Evolutionary conservation across 2,888 invertebrate species (phyloP).

Genomic region (Hirtodrosophila histrioides): DNA sequence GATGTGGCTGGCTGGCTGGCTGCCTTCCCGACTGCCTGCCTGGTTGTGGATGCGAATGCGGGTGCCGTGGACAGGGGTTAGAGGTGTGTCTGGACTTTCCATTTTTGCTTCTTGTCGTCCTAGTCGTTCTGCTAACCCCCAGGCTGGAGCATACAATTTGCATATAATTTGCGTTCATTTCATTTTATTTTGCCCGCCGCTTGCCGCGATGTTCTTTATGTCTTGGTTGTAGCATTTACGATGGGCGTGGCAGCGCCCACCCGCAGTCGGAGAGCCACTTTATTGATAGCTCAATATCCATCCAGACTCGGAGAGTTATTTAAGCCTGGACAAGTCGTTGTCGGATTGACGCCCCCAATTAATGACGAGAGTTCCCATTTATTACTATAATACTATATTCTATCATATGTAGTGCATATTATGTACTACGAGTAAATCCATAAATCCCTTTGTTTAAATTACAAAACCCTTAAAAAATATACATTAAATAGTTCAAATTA

Average conservation of each 20-base stretch:
- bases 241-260: constrained; percentile 52
- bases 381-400: background rate
- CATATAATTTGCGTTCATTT: constrained; percentile 83
- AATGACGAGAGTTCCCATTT: constrained; percentile 8
- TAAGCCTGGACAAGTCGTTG: constrained; percentile 27
- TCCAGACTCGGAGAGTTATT: constrained; percentile 21
- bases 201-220: constrained; percentile 45
- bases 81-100: constrained; percentile 78
- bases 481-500: too few species aligned
- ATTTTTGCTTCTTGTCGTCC: constrained; percentile 68
- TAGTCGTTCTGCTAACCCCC: constrained; percentile 34
- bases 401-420: too few species aligned
- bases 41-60: constrained; percentile 1
- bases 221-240: constrained; percentile 18
- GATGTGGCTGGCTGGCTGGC: constrained; percentile 37
- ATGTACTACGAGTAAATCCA: too few species aligned
- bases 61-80: constrained; percentile 38
- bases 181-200: constrained; percentile 64
- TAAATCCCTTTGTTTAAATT: too few species aligned
- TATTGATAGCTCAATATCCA: constrained; percentile 49
- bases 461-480: too few species aligned
- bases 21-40: constrained; percentile 4
- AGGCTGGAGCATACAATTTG: constrained; percentile 81
- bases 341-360: constrained; percentile 37
- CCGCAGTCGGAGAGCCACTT: constrained; percentile 1